Evolutionary conservation across 2,888 invertebrate genomes (phyloP), one percentile per base, ranked within the genome.

Genomic region (Dolichopus griseipennis): DNA sequence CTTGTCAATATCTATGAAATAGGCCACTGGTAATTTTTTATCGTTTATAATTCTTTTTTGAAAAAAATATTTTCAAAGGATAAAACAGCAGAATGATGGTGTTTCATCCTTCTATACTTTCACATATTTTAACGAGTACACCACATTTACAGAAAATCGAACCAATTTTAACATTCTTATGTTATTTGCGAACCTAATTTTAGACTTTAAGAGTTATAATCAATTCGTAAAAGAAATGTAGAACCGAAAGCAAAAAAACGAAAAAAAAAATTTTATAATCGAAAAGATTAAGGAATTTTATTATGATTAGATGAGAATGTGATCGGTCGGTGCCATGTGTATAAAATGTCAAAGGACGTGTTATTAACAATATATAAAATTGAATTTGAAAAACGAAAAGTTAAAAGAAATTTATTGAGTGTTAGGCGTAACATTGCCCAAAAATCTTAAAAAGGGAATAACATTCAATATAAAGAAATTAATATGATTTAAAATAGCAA

Each of bases 271-370:
- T 2, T n/a, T 18, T 15, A 52, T 52, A 52, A 52, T 52, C 52
- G 52, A 52, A 52, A 52, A 52, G 52, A 52, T 52, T 52, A 52
- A 52, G 15, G 52, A 52, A 52, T 52, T n/a, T 52, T 52, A 52
- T 18, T 52, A 15, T 18, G 52, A 52, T 52, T 15, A 15, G 15
- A n/a, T 15, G 52, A 43, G 12, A 10, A 10, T 37, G 52, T n/a
- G 52, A 52, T 52, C 52, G 52, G n/a, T 52, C 52, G 52, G n/a
- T 52, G 52, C 52, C 52, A 52, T 52, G 52, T 52, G 52, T 52
- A 52, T 52, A 52, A n/a, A 52, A 52, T 52, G 52, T 52, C 52
- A 52, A 52, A 52, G 52, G 15, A 52, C n/a, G n/a, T 52, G 52
- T 52, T 52, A 52, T 52, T 52, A 52, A 37, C 37, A 37, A n/a